Evolutionary conservation across 2,888 invertebrate species (phyloP).

Genomic region (Drymonia ruficornis): DNA sequence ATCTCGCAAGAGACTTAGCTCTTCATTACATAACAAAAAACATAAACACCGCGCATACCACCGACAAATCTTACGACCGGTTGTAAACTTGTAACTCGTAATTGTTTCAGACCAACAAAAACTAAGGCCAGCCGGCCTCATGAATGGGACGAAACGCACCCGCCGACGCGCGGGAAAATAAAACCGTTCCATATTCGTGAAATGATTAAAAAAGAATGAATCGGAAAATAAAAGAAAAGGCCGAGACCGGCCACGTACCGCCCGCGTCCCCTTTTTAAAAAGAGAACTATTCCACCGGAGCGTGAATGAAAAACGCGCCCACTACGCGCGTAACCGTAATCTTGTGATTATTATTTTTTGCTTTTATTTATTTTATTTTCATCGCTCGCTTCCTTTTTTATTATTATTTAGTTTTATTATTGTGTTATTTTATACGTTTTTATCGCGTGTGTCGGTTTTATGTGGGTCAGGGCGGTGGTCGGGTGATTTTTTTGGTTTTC

Average conservation of each 20-base stretch:
- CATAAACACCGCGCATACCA: constrained; percentile 43
- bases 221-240: constrained; percentile 70
- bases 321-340: constrained; percentile 76
- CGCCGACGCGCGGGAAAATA: constrained; percentile 73
- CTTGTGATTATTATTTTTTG: constrained; percentile 81
- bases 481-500: constrained; percentile 74
- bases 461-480: constrained; percentile 77
- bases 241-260: constrained; percentile 75
- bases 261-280: constrained; percentile 71
- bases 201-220: constrained; percentile 81
- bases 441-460: constrained; percentile 66
- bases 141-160: constrained; percentile 59
- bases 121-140: constrained; percentile 46
- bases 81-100: constrained; percentile 64
- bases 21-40: constrained; percentile 48
- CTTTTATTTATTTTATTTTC: constrained; percentile 23
- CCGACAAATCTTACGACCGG: constrained; percentile 48
- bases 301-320: constrained; percentile 82
- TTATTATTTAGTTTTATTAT: constrained; percentile 76
- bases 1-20: constrained; percentile 25
- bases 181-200: constrained; percentile 83
- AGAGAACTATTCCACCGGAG: constrained; percentile 79
- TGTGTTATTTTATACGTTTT: constrained; percentile 74
- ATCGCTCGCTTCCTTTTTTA: constrained; percentile 60
- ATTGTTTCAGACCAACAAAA: constrained; percentile 71